Percentiles rank a stretch among this genome's conserved stretches.
Evolutionary conservation across 1,140 invertebrate species (phyloP).

Genomic region (Pogonus chalceus): DNA sequence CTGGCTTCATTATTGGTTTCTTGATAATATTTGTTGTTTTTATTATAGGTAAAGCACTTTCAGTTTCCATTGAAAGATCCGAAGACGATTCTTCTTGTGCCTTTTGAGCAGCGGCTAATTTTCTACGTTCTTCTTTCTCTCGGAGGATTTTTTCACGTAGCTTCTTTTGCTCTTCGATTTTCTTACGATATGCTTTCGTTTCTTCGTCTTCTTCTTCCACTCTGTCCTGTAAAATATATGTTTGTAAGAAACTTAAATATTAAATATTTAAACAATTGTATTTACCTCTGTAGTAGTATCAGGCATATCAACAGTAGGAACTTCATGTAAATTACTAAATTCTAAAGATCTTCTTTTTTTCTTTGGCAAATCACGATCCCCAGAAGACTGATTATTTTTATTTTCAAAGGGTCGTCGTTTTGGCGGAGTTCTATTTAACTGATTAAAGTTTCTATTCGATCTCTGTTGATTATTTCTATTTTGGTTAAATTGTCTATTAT

Average conservation of each 20-base stretch:
- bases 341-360: slow-evolving; percentile 4
- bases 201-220: slow-evolving; percentile 48
- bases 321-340: slow-evolving; percentile 8
- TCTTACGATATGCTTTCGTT: slow-evolving; percentile 48
- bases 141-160: slow-evolving; percentile 46
- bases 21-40: too few relatives aligned
- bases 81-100: slow-evolving; percentile 3
- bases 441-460: not conserved
- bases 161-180: slow-evolving; percentile 55
- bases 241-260: too few relatives aligned
- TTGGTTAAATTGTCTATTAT: not conserved
- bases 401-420: not conserved
- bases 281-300: slow-evolving; percentile 5
- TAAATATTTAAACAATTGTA: not conserved
- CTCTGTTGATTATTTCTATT: not conserved
- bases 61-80: too few relatives aligned
- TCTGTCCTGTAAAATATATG: slow-evolving; percentile 4
- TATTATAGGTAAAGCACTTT: too few relatives aligned
- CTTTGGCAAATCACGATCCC: not conserved
- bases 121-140: slow-evolving; percentile 50
- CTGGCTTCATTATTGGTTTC: not conserved
- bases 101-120: slow-evolving; percentile 42
- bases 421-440: not conserved
- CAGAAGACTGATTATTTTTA: not conserved
- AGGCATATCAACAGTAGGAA: slow-evolving; percentile 7